Evolutionary conservation across 2,113 vertebrate species (phyloP).

Genomic region (Sinocyclocheilus grahami): DNA sequence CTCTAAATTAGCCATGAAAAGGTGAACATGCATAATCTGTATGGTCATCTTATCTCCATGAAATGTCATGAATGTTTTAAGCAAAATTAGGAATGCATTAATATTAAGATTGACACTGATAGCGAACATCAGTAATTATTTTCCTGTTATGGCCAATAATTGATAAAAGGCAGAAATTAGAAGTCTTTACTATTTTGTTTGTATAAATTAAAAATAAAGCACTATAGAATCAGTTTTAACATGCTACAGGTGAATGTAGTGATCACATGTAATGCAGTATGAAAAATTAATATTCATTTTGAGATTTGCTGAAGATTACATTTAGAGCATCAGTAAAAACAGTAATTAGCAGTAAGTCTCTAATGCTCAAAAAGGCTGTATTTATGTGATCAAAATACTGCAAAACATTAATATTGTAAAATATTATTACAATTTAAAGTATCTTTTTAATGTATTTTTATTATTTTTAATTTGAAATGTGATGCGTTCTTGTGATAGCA

Average conservation of each 20-base stretch:
- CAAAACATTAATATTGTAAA: no score
- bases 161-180: background rate
- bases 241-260: no score
- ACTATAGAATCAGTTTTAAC: background rate
- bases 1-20: background rate
- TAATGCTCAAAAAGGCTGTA: background rate
- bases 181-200: background rate
- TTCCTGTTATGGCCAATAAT: background rate
- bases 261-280: no score
- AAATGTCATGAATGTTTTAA: background rate
- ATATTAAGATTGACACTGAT: no score
- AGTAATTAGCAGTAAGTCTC: background rate
- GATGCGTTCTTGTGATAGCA: no score
- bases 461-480: no score
- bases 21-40: background rate
- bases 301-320: no score
- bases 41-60: background rate
- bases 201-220: background rate
- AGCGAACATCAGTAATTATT: background rate
- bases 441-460: no score
- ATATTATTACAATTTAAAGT: background rate
- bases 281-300: no score
- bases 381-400: background rate
- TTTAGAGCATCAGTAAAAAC: no score
- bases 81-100: background rate